Base-by-base conservation (phyloP, 2,888 invertebrate genomes). In the Belgica antarctica region DNA sequence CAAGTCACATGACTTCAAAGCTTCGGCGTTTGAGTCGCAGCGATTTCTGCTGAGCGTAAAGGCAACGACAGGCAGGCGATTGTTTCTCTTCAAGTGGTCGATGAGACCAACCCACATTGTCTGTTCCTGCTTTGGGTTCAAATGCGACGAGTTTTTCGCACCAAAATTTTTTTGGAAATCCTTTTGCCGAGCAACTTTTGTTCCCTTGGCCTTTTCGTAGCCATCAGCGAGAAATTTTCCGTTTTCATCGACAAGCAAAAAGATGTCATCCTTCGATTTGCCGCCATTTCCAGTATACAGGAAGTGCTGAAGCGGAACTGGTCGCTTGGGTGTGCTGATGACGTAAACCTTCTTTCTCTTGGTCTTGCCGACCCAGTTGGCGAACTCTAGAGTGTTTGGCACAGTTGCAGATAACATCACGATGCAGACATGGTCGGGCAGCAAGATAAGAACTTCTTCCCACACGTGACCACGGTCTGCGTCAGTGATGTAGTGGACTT, bases 401-500 rank as follows among this genome's bases (percentile, higher is more conserved):
- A 98, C 98, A 0, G 99, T 99, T 0, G 99, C 99, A 77, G 96
- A 96, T 52, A 99, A 81, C 87, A 99, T 90, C 28, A 99, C 95
- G 72, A 99, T 95, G 74, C 89, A 93, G 5, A 99, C 96, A 78
- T 95, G 94, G 4, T 90, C 87, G 0, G 99, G 98, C 68, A 99
- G 81, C 77, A 99, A 85, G 75, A 99, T 99, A 2, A 99, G 83
- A 0, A 95, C 96, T 81, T 99, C 98, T 80, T 99, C 99, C 99
- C 99, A 99, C 0, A 99, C 99, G 76, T 98, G 96, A 10, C 99
- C 99, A 72, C 99, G 92, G 82, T 96, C 94, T 47, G 89, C 86
- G 81, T 99, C 95, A 79, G 98, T 99, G 73, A 99, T 94, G 77
- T 99, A 99, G 79, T 99, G 99, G 5, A 98, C 96, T 82, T 99